phyloP scores from a whole-genome alignment of 2,888 invertebrate genomes.

The Eugnorisma glareosa region DNA sequence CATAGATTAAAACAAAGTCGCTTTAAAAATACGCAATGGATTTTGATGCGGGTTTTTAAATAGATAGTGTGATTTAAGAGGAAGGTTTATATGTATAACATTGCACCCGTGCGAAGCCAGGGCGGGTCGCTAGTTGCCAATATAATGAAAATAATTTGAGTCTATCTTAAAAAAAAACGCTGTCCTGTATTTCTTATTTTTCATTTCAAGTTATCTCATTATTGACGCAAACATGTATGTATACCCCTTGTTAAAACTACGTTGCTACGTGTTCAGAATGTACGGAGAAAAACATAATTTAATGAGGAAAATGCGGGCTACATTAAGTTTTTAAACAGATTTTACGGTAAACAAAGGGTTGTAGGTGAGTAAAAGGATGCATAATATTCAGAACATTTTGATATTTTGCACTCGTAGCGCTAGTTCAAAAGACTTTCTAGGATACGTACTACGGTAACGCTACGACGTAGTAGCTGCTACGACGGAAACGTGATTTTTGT shows the following conservation, averaged over 20 bases:
- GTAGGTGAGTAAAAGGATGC: too few relatives aligned
- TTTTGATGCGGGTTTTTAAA: too few relatives aligned
- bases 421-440: slow-evolving; percentile 21
- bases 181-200: too few relatives aligned
- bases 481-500: slow-evolving; percentile 16
- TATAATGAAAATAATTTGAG: too few relatives aligned
- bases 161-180: too few relatives aligned
- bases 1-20: too few relatives aligned
- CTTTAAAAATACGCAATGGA: too few relatives aligned
- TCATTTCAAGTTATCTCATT: too few relatives aligned
- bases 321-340: slow-evolving; percentile 25
- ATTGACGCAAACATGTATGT: not conserved
- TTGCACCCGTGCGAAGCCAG: too few relatives aligned
- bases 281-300: slow-evolving; percentile 1
- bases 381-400: slow-evolving; percentile 16
- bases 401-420: slow-evolving; percentile 39
- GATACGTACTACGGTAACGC: slow-evolving; percentile 30
- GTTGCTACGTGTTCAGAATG: slow-evolving; percentile 11
- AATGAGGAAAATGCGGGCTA: slow-evolving; percentile 9
- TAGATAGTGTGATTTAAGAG: too few relatives aligned
- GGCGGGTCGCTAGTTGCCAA: too few relatives aligned
- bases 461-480: slow-evolving; percentile 47
- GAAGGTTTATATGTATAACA: too few relatives aligned
- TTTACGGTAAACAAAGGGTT: slow-evolving; percentile 33
- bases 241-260: slow-evolving; percentile 22